Conservation (phyloP, 2,888 invertebrate species). For the Smittia sp. region DNA sequence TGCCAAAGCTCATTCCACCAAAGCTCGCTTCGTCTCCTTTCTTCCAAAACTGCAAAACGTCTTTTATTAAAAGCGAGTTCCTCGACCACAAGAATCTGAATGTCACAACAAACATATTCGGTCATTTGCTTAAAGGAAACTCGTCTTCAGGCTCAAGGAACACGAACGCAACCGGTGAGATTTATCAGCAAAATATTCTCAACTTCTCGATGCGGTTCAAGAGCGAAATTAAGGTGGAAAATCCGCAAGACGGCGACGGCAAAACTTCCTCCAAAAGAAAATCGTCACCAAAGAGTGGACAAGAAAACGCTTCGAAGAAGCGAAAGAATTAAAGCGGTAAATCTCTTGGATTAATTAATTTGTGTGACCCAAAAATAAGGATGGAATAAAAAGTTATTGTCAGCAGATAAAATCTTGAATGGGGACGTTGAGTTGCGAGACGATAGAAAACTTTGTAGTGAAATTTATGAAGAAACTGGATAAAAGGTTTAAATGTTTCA, state of each 20-base stretch:
- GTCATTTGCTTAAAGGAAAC: background rate
- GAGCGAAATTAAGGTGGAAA: slow-evolving; percentile 34
- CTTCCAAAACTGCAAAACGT: slow-evolving; percentile 33
- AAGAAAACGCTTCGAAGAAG: slow-evolving; percentile 15
- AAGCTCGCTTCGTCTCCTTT: slow-evolving; percentile 30
- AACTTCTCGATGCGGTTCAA: slow-evolving; percentile 29
- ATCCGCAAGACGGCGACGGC: background rate
- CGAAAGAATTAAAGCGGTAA: slow-evolving; percentile 16
- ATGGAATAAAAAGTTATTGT: no score
- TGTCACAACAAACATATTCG: slow-evolving; percentile 15
- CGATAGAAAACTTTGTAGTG: no score
- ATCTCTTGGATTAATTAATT: background rate
- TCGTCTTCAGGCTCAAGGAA: background rate
- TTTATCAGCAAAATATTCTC: slow-evolving; percentile 15
- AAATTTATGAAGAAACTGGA: no score
- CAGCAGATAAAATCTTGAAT: no score
- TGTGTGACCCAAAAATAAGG: no score
- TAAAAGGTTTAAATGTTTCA: no score
- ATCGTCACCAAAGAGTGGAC: background rate
- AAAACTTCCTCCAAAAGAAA: slow-evolving; percentile 1
- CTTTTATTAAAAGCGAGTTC: slow-evolving; percentile 31
- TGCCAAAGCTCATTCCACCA: slow-evolving; percentile 7
- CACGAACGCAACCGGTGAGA: background rate
- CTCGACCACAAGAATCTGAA: slow-evolving; percentile 1
- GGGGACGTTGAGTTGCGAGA: no score